Base-by-base conservation (phyloP, 2,113 vertebrate species). In the Steatornis caripensis region DNA sequence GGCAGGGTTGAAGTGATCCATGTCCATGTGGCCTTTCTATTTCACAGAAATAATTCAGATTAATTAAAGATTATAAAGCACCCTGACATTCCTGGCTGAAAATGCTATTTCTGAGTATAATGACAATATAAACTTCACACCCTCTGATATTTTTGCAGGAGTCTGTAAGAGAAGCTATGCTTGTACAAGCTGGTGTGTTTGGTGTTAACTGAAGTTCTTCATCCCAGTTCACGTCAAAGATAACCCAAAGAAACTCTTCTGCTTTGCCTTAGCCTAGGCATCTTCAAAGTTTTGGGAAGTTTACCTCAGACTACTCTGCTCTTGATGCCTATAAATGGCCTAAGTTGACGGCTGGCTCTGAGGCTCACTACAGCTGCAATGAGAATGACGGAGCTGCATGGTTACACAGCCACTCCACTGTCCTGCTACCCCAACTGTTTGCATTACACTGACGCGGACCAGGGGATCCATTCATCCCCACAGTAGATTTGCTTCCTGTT, bases 351-450 rank as follows among this genome's bases (percentile, higher is more conserved):
- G 5, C 37, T 77, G 54, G 37, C 74, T 93, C 48, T 48, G 64
- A 49, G 48, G 87, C 69, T 81, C 0, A 0, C 1, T 7, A 36
- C 6, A 34, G 30, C 53, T 84, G 43, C 3, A 0, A 15, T 34
- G 53, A 0, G 2, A 20, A 9, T 23, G 15, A 39, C 54, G 34
- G 29, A 79, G 41, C 34, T 46, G 51, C 46, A 18, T 18, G 32
- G 21, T 64, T 20, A 39, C 43, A 54, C 48, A 54, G 5, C 15
- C 39, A 24, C 39, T 37, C 23, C 19, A 11, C 32, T 60, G 48
- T 48, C 53, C 51, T 83, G 23, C 34, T 37, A 8, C 21, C 61
- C 49, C 20, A 26, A 23, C 36, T 39, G 10, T 19, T 21, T 43
- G 62, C 4, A 3, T 37, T 39, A 34, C 49, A 46, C 11, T 49